Evolutionary conservation across 1,140 invertebrate genomes (phyloP), one percentile per base, ranked within the genome.

Genomic region (Mactra quadrangularis): DNA sequence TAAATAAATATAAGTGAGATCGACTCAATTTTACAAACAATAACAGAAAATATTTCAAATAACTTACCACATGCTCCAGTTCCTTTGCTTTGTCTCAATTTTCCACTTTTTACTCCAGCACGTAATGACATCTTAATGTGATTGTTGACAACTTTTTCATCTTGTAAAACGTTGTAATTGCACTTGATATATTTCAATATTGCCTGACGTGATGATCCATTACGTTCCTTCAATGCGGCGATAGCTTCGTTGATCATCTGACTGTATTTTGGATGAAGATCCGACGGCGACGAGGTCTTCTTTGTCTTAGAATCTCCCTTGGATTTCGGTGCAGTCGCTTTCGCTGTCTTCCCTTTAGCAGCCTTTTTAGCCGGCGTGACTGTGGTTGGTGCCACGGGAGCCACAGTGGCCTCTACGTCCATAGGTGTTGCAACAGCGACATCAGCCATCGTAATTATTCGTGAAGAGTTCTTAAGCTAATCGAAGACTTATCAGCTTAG

Each of bases 111-210:
- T n/a, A n/a, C n/a, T n/a, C n/a, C n/a, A n/a, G n/a, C n/a, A n/a
- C n/a, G n/a, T n/a, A n/a, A n/a, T n/a, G n/a, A n/a, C n/a, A n/a
- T n/a, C n/a, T n/a, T n/a, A n/a, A n/a, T n/a, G n/a, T n/a, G n/a
- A n/a, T n/a, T n/a, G n/a, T n/a, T n/a, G n/a, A n/a, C n/a, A n/a
- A n/a, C n/a, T n/a, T n/a, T n/a, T n/a, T n/a, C n/a, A n/a, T n/a
- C n/a, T n/a, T n/a, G n/a, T n/a, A n/a, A n/a, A 29, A 93, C 85
- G 7, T 88, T 92, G 87, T 87, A 92, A 85, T 91, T 86, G 31
- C 76, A 79, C 27, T 82, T 27, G 62, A 93, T 92, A 79, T 93
- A 92, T 66, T 92, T 93, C 3, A 90, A 64, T 55, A 93, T 91
- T 29, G 92, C 92, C 62, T 91, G 90, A 60, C 90, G 85, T 22